These are phyloP conservation scores for Seriola rivoliana DNA, from an alignment of 2,113 vertebrate species.

Conservation along the genomic window DNA sequence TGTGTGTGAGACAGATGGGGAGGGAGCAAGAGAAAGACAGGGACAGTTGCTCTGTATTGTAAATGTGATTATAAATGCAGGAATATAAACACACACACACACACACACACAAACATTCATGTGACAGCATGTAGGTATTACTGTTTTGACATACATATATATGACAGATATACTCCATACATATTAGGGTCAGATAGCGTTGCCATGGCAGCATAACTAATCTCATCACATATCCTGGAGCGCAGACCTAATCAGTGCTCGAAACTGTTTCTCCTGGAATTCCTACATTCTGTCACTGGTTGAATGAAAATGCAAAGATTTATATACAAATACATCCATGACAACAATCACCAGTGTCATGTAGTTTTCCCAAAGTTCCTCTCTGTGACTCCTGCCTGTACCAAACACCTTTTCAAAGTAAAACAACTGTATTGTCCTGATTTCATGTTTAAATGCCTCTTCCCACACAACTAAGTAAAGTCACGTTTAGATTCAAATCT, in stretches of 20 bases:
- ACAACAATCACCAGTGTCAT: background rate
- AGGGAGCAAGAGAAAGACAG: background rate
- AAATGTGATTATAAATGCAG: background rate
- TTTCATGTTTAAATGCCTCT: background rate
- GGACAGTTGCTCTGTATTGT: background rate
- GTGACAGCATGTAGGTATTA: slow-evolving; percentile 5
- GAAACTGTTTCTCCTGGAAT: background rate
- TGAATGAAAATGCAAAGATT: background rate
- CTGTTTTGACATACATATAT: background rate
- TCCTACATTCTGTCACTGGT: background rate
- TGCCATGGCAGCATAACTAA: slow-evolving; percentile 58
- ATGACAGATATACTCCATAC: slow-evolving; percentile 10
- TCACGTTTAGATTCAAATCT: too few species aligned
- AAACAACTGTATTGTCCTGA: background rate
- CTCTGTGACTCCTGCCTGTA: background rate
- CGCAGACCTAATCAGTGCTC: slow-evolving; percentile 24
- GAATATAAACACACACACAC: background rate
- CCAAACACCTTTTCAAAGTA: background rate
- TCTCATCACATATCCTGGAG: slow-evolving; percentile 37
- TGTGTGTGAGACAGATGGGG: slow-evolving; percentile 8
- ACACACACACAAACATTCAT: background rate
- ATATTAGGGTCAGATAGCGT: slow-evolving; percentile 48
- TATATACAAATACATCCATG: background rate
- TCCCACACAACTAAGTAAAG: too few species aligned
- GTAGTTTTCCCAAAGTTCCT: background rate